These are phyloP conservation scores for Urechis unicinctus DNA, from an alignment of 2,888 invertebrate genomes.

Conservation along the genomic window DNA sequence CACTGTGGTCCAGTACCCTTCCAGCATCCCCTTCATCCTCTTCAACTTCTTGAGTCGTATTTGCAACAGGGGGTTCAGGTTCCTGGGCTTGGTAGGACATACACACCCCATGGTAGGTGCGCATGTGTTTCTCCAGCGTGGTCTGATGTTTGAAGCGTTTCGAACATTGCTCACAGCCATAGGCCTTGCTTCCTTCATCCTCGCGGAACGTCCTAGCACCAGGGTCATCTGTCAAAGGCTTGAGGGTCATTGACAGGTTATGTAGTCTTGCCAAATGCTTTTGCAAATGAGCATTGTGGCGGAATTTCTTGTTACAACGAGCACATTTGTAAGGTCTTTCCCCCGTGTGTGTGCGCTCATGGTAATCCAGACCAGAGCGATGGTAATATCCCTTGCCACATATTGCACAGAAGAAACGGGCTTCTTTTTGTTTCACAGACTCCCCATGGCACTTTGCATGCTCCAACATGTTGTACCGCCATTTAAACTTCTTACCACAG, in stretches of 20 bases:
- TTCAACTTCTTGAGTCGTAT: too few species aligned
- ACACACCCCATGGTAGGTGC: too few species aligned
- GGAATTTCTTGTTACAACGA: background rate
- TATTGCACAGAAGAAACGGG: background rate
- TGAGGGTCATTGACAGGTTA: too few species aligned
- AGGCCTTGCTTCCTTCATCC: too few species aligned
- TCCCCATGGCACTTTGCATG: background rate
- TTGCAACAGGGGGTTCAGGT: too few species aligned
- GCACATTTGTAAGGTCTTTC: background rate
- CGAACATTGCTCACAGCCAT: background rate
- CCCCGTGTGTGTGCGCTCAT: background rate
- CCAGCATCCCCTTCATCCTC: too few species aligned
- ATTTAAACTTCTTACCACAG: conserved; percentile 3
- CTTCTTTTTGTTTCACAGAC: background rate
- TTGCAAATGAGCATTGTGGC: background rate
- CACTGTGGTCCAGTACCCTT: too few species aligned
- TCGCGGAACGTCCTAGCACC: too few species aligned
- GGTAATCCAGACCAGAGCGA: background rate
- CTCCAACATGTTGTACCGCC: background rate
- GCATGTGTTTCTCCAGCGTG: conserved; percentile 2
- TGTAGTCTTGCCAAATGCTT: too few species aligned
- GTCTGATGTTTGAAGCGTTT: background rate
- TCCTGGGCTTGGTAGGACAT: too few species aligned
- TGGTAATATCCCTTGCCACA: background rate
- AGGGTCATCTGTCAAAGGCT: too few species aligned